Conservation (phyloP, 92 coral and sea anemone genomes). For the Umimayanthus kanabou region DNA sequence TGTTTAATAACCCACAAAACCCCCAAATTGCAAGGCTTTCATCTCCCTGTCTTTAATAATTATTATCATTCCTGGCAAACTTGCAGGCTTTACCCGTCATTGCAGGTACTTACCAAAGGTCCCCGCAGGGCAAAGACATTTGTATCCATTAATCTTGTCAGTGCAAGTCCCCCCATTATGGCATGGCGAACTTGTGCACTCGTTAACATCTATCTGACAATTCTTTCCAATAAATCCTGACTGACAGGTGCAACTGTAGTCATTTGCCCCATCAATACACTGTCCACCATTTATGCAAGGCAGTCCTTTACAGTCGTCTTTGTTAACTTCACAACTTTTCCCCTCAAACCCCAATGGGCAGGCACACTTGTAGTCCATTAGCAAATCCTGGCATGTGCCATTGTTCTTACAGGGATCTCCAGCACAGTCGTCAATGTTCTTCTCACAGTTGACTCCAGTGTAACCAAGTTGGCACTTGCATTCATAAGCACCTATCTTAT, state of each 20-base stretch:
- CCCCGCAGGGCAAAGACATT: slow-evolving; percentile 68
- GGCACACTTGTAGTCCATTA: slow-evolving; percentile 53
- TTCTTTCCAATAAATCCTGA: slow-evolving; percentile 73
- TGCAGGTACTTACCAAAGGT: slow-evolving; percentile 60
- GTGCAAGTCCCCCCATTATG: slow-evolving; percentile 71
- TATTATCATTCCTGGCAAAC: too few relatives aligned
- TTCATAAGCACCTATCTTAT: slow-evolving; percentile 49
- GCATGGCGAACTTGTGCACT: slow-evolving; percentile 78
- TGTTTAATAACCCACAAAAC: too few relatives aligned
- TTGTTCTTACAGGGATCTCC: slow-evolving; percentile 63
- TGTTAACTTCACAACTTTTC: slow-evolving; percentile 53
- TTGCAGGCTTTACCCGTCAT: background rate
- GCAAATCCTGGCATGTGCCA: slow-evolving; percentile 72
- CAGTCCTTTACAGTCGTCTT: slow-evolving; percentile 58
- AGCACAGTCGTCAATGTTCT: slow-evolving; percentile 69
- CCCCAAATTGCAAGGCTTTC: too few relatives aligned
- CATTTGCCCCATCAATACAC: slow-evolving; percentile 74
- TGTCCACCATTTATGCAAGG: slow-evolving; percentile 73
- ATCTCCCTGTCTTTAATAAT: background rate
- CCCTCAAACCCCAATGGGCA: slow-evolving; percentile 74
- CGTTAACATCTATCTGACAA: slow-evolving; percentile 64
- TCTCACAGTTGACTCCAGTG: slow-evolving; percentile 71
- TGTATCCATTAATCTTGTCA: slow-evolving; percentile 65
- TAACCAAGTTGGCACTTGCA: slow-evolving; percentile 69
- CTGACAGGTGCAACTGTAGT: slow-evolving; percentile 62